Conservation (phyloP, 2,888 invertebrate species). For the Tiliacea citrago region DNA sequence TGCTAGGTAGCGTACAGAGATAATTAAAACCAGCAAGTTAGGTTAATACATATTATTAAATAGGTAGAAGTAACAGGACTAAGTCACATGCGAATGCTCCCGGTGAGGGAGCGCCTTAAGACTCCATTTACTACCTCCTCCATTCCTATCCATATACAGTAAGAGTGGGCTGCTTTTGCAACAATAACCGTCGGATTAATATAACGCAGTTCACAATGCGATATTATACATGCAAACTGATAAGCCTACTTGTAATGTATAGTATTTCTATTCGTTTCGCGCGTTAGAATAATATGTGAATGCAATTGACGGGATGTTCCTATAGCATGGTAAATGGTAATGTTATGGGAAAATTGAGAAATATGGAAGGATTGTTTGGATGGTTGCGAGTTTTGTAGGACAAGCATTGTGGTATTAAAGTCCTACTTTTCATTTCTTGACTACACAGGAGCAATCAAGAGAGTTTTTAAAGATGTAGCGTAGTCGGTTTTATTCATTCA, state of each 20-base stretch:
- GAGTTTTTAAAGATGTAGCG: no score
- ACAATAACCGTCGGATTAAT: constrained; percentile 63
- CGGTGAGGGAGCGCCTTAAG: not conserved
- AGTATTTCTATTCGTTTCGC: constrained; percentile 57
- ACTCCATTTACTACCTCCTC: constrained; percentile 14
- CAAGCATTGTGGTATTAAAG: no score
- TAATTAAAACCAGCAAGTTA: no score
- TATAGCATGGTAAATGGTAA: constrained; percentile 31
- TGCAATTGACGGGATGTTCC: constrained; percentile 48
- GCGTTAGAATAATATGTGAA: constrained; percentile 37
- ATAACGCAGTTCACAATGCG: constrained; percentile 59
- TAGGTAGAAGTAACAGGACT: no score
- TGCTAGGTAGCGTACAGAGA: no score
- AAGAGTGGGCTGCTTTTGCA: constrained; percentile 56
- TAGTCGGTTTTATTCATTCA: no score
- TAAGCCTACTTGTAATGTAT: constrained; percentile 57
- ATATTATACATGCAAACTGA: constrained; percentile 61
- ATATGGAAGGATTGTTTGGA: constrained; percentile 14
- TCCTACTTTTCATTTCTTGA: no score
- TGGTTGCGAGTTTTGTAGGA: not conserved
- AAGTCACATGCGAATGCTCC: not conserved
- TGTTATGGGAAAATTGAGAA: constrained; percentile 46
- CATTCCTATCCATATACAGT: constrained; percentile 47
- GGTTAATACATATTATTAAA: no score
- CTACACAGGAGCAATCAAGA: no score